Evolutionary conservation across 2,113 vertebrate genomes (phyloP).

Genomic region (Phaethornis superciliosus): DNA sequence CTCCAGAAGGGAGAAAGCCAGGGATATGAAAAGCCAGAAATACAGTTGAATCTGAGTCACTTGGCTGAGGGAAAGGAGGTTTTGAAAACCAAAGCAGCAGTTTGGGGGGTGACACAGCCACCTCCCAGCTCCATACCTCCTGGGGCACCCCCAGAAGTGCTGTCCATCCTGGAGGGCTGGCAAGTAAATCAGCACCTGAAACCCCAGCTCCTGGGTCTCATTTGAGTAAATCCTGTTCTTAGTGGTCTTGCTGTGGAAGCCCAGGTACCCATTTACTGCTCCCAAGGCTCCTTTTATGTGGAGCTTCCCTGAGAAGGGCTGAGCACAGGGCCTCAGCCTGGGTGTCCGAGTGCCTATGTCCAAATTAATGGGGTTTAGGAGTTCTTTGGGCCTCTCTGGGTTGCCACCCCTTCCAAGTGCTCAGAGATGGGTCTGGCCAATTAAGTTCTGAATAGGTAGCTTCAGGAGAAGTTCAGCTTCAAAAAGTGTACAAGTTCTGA

Average conservation of each 20-base stretch:
- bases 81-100: not conserved
- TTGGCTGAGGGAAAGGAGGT: not conserved
- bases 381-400: not conserved
- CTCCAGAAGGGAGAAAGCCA: not conserved
- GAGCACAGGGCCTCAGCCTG: accelerated
- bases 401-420: not conserved
- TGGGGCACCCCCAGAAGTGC: accelerated
- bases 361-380: accelerated
- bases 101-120: not conserved
- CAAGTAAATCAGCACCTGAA: not conserved
- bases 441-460: not conserved
- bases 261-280: not conserved
- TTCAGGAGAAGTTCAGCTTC: not conserved
- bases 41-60: not conserved
- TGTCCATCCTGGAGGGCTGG: not conserved
- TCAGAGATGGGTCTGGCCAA: not conserved
- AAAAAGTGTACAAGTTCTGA: not conserved
- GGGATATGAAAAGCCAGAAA: not conserved
- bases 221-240: not conserved
- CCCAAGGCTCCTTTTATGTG: not conserved
- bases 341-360: accelerated
- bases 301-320: not conserved
- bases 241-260: not conserved
- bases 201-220: not conserved
- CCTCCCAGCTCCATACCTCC: not conserved